A percentile compares a stretch with the other conserved stretches of the same genome.
phyloP scores from a whole-genome alignment of 2,888 invertebrate species.

The Athetis lepigone region DNA sequence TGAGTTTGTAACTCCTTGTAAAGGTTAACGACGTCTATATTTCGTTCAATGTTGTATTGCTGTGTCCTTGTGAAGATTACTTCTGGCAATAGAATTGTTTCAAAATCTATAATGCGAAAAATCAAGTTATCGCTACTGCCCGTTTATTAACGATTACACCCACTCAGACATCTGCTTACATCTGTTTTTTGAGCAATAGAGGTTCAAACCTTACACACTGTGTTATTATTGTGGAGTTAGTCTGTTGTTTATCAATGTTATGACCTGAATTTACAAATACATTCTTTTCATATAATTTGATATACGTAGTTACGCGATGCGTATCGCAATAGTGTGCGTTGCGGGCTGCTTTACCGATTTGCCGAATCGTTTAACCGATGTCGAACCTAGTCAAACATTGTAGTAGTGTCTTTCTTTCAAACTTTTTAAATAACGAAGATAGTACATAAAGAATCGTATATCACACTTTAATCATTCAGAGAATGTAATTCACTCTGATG shows the following conservation, averaged over 20 bases:
- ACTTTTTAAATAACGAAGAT: background rate
- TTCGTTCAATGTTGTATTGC: background rate
- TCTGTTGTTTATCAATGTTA: conserved; percentile 20
- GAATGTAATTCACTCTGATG: background rate
- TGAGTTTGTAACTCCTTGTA: background rate
- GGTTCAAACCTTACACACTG: conserved; percentile 24
- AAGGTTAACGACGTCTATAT: background rate
- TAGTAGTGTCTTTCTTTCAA: no score
- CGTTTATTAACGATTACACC: conserved; percentile 9
- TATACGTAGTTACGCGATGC: no score
- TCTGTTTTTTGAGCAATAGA: conserved; percentile 25
- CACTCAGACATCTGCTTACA: conserved; percentile 21
- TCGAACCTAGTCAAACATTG: no score
- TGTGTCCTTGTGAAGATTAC: conserved; percentile 14
- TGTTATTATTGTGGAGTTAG: conserved; percentile 14
- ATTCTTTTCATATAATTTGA: background rate
- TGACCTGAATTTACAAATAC: background rate
- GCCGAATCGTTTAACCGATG: no score
- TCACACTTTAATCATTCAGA: background rate
- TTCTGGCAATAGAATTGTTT: conserved; percentile 17
- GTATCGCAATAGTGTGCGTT: no score
- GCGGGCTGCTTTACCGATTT: no score
- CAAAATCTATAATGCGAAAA: conserved; percentile 3
- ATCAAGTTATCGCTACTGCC: conserved; percentile 18
- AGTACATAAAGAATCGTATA: background rate